phyloP scores from a whole-genome alignment of 2,888 invertebrate genomes.

The Spilosoma lubricipeda region DNA sequence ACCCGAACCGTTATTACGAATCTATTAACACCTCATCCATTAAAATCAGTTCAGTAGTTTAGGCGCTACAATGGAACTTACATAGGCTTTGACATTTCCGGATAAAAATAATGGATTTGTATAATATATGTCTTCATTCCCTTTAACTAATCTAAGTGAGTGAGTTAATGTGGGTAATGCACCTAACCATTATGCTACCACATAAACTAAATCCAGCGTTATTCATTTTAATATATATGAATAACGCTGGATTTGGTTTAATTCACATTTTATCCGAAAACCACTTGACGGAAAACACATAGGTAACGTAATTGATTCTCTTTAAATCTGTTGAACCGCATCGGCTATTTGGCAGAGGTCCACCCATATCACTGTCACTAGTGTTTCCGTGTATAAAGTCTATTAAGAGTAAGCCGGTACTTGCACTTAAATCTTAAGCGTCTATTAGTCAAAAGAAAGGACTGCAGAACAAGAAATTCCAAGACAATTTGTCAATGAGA shows the following conservation, averaged over 20 bases:
- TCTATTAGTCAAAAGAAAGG: constrained; percentile 75
- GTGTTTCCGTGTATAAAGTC: constrained; percentile 8
- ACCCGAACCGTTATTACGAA: too few relatives aligned
- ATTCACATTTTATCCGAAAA: not conserved
- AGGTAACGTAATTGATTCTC: constrained; percentile 24
- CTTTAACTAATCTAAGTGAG: not conserved
- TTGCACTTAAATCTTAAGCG: constrained; percentile 42
- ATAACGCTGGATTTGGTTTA: too few relatives aligned
- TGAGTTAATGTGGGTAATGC: not conserved
- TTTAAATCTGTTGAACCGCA: constrained; percentile 19
- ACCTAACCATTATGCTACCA: too few relatives aligned
- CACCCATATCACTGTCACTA: constrained; percentile 26
- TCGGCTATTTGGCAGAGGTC: constrained; percentile 16
- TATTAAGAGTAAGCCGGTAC: constrained; percentile 14
- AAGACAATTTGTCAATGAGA: constrained; percentile 85
- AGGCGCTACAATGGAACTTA: too few relatives aligned
- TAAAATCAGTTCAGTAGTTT: too few relatives aligned
- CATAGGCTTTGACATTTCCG: too few relatives aligned
- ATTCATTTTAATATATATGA: not conserved
- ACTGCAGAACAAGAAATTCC: constrained; percentile 74
- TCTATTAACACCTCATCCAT: too few relatives aligned
- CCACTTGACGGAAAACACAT: constrained; percentile 7
- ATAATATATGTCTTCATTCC: too few relatives aligned
- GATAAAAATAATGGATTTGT: too few relatives aligned
- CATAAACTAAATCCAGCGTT: not conserved